Evolutionary conservation across 2,113 vertebrate species (phyloP), one percentile per base, ranked within the genome.

Genomic region (Pomatostomus ruficeps): DNA sequence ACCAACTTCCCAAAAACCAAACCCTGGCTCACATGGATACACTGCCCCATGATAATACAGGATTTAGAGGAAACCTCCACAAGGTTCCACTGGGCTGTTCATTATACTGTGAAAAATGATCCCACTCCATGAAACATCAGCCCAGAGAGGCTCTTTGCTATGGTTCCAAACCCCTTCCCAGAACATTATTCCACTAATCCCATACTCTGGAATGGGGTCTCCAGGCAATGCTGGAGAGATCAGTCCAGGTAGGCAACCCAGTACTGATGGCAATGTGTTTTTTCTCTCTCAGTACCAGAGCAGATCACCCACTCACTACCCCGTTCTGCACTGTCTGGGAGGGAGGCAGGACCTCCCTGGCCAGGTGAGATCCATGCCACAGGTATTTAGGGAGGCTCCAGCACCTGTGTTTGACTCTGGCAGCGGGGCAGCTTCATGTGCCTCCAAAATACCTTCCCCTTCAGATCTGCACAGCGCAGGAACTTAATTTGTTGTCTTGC

Each of bases 11-110:
- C 38, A 48, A 11, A 71, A 15, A 10, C 14, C 55, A 86, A 59
- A 85, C 11, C n/a, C 28, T 40, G 55, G 28, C 25, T 72, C 40
- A 38, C 0, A 0, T 13, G 38, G 21, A 35, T 22, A 22, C 14
- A 12, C 15, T 45, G 11, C 11, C 35, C 33, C 33, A 15, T 4
- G 12, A 52, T 3, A 49, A 54, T 0, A 49, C 0, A 73, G 38
- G 38, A 52, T 38, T 48, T 43, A 21, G 10, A 62, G 43, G 36
- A 57, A 85, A 85, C 38, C 13, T 45, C 38, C 9, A 4, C 5
- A 61, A 45, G 21, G 23, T 31, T 49, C 28, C 38, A 46, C 11
- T 6, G 4, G 11, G 58, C 7, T 88, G 6, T 40, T 63, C 19
- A 11, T 20, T 46, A 3, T 7, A 26, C 14, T 36, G 33, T 67